Base-by-base conservation (phyloP, 2,113 vertebrate species). In the Phodopus roborovskii region DNA sequence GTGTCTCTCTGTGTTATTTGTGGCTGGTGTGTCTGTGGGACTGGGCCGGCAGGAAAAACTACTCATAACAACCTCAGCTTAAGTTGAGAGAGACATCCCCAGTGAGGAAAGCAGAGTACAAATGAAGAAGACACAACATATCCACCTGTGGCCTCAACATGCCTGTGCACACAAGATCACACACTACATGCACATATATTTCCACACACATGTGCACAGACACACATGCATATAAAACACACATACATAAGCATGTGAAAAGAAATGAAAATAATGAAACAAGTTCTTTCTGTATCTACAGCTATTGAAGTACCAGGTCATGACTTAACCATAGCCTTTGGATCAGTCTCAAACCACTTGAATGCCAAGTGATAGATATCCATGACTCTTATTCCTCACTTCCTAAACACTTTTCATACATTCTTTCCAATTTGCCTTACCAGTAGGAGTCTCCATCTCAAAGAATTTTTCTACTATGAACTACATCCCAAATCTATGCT, bases 271-370 rank as follows among this genome's bases (percentile, higher is more conserved):
- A 58, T 24, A 39, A 81, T 16, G 36, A 53, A 66, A 89, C 22
- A 26, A 89, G 64, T 78, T 45, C 10, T 85, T 97, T 83, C 96
- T 96, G 70, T 98, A 94, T 97, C 89, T 53, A n/a, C 75, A 81
- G 86, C 26, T 53, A 68, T 90, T 75, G 36, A 91, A 97, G 77
- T 96, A 96, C 97, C 62, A 97, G 96, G 79, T 91, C 50, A 79
- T 96, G 90, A 96, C 92, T 97, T 96, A 97, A 90, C 91, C 79
- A 77, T 93, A 77, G 36, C 0, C 1, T 68, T 94, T 95, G 84
- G n/a, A 88, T 78, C 89, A 88, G 50, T 3, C 16, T 73, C 7
- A 11, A 68, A 15, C 17, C 75, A 58, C 0, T 85, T 36, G 66
- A 85, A 88, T 88, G 77, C 88, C 74, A 90, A 84, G 92, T 64